These are phyloP conservation scores for Ciconia nigra DNA, from an alignment of 2,797 vertebrate species.

Conservation along the genomic window DNA sequence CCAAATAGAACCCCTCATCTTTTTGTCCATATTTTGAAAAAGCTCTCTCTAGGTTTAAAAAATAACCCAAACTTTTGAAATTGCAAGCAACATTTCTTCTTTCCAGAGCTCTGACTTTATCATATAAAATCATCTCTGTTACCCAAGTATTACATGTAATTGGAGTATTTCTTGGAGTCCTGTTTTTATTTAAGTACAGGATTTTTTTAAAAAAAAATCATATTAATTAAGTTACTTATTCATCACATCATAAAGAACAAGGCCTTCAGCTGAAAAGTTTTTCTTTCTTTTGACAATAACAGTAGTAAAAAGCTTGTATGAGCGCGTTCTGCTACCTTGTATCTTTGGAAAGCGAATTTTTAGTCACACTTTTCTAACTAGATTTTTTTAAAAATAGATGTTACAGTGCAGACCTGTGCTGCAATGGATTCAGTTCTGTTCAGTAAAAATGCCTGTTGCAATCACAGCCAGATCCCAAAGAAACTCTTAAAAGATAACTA, in stretches of 20 bases:
- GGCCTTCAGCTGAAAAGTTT: background rate
- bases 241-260: constrained; percentile 6
- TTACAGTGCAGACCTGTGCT: background rate
- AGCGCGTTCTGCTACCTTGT: background rate
- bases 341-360: background rate
- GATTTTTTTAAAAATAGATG: background rate
- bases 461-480: background rate
- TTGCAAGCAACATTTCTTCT: background rate
- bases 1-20: background rate
- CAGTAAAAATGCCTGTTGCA: background rate
- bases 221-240: constrained; percentile 39
- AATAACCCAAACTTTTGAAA: background rate
- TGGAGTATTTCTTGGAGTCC: background rate
- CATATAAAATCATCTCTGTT: background rate
- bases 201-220: background rate
- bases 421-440: background rate
- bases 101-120: background rate
- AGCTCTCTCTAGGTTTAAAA: background rate
- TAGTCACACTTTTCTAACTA: background rate
- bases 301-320: background rate
- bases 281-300: background rate
- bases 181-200: background rate
- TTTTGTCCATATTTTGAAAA: background rate
- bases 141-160: background rate
- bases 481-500: background rate